Conservation (phyloP, 2,797 vertebrate species). For the Ciconia nigra region DNA sequence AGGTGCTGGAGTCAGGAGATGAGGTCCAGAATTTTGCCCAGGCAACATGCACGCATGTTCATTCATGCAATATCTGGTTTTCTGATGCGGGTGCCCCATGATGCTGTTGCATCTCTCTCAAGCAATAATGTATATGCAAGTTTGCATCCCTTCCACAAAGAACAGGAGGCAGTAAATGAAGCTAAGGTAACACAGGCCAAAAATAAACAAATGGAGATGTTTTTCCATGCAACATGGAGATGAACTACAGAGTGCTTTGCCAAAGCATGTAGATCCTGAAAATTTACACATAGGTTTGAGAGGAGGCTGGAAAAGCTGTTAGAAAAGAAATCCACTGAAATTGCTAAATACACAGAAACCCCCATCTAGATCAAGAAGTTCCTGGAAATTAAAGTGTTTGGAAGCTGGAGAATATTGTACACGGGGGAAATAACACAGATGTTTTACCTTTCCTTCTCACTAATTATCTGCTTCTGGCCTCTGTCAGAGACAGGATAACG, state of each 20-base stretch:
- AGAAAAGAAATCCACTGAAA: neutral
- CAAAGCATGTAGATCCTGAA: neutral
- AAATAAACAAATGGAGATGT: neutral
- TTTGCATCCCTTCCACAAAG: neutral
- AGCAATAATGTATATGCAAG: neutral
- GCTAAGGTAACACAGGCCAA: neutral
- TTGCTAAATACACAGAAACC: neutral
- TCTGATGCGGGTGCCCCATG: fast-evolving
- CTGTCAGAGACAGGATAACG: neutral
- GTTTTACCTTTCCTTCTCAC: neutral
- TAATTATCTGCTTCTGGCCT: neutral
- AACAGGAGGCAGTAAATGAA: neutral
- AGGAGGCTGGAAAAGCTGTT: neutral
- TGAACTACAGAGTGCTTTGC: neutral
- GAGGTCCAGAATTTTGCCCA: neutral
- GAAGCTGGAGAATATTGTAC: neutral
- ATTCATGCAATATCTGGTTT: neutral
- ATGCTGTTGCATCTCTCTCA: neutral
- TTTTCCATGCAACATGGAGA: neutral
- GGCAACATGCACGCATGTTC: neutral
- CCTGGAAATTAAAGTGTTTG: neutral
- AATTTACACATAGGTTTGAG: neutral
- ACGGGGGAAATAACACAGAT: neutral
- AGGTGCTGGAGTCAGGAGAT: neutral
- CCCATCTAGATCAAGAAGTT: neutral